Conservation (phyloP, 2,797 vertebrate species). For the Myotis vivesi region DNA sequence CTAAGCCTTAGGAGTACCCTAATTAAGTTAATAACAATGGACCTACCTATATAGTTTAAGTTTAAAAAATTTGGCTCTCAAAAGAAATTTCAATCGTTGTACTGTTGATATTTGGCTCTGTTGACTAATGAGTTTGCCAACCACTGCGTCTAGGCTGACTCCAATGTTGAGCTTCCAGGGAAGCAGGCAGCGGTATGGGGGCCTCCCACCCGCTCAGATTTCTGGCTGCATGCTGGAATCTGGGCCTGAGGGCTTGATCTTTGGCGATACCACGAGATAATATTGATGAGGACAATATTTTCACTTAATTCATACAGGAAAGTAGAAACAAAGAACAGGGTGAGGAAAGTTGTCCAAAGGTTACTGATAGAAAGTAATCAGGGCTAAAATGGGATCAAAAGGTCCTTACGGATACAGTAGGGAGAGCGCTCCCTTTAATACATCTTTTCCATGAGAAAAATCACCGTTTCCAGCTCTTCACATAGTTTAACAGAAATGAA, state of each 20-base stretch:
- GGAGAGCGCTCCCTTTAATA: constrained; percentile 68
- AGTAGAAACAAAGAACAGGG: not conserved
- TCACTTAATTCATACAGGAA: not conserved
- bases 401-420: not conserved
- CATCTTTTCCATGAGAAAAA: constrained; percentile 73
- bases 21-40: too few species aligned
- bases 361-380: not conserved
- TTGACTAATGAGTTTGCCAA: too few species aligned
- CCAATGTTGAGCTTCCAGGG: not conserved
- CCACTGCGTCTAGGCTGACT: not conserved
- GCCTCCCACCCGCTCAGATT: not conserved
- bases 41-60: too few species aligned
- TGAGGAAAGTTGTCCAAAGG: not conserved
- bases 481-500: constrained; percentile 71
- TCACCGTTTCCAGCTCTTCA: constrained; percentile 62
- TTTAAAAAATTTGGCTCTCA: too few species aligned
- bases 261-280: not conserved
- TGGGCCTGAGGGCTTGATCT: not conserved
- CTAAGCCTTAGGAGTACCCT: too few species aligned
- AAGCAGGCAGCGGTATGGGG: not conserved
- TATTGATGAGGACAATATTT: not conserved
- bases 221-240: too few species aligned
- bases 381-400: not conserved
- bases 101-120: too few species aligned
- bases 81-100: too few species aligned